phyloP scores from a whole-genome alignment of 2,113 vertebrate genomes.

The Tiliqua scincoides region DNA sequence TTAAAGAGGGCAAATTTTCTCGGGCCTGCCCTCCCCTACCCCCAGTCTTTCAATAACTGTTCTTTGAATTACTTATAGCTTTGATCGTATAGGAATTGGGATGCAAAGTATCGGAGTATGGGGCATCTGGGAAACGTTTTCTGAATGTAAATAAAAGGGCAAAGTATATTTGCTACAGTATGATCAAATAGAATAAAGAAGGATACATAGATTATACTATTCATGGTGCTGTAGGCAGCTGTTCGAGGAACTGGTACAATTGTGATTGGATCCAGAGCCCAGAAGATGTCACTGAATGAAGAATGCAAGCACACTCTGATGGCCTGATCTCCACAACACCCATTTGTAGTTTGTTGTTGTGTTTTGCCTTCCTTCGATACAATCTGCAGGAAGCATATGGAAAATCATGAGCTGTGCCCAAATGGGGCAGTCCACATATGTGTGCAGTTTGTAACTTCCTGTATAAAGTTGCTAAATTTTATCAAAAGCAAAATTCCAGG shows the following conservation, averaged over 20 bases:
- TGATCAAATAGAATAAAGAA: slow-evolving; percentile 6
- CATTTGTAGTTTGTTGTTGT: background rate
- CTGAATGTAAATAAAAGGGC: slow-evolving; percentile 21
- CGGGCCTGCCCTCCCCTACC: slow-evolving; percentile 57
- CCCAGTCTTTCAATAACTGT: slow-evolving; percentile 62
- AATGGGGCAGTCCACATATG: background rate
- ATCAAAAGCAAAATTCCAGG: too few species aligned
- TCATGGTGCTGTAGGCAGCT: background rate
- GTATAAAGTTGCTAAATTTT: too few species aligned
- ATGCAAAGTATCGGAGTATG: slow-evolving; percentile 52
- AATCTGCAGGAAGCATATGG: background rate
- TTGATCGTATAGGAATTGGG: slow-evolving; percentile 62
- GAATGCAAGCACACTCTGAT: background rate
- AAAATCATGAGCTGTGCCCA: background rate
- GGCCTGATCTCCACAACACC: background rate
- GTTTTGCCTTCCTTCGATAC: background rate
- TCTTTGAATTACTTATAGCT: slow-evolving; percentile 14
- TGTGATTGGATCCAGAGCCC: background rate
- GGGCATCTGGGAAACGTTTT: slow-evolving; percentile 36
- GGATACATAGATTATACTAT: slow-evolving; percentile 8
- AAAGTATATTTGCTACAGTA: slow-evolving; percentile 20
- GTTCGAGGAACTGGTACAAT: background rate
- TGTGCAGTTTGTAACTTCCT: background rate
- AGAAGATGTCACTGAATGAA: background rate
- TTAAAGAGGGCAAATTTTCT: slow-evolving; percentile 61